Percentiles rank a stretch among this genome's conserved stretches.
phyloP scores from a whole-genome alignment of 1,140 invertebrate genomes.

The Penaeus japonicus region DNA sequence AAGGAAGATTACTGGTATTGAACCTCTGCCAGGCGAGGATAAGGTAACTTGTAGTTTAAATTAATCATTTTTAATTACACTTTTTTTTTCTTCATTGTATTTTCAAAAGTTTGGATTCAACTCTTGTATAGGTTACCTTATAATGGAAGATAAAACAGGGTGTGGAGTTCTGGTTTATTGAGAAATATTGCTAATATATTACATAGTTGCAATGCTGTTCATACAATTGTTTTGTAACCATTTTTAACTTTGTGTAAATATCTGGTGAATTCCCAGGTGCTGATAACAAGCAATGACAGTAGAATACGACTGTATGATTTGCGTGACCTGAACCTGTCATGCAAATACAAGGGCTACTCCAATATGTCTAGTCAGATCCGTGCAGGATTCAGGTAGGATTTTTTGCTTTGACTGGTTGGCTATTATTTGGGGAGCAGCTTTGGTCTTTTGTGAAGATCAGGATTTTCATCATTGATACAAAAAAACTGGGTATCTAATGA shows the following conservation, averaged over 20 bases:
- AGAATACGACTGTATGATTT: slow-evolving; percentile 95
- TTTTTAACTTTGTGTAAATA: neutral
- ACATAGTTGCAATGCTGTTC: too few relatives aligned
- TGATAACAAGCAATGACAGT: slow-evolving; percentile 98
- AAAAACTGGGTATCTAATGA: too few relatives aligned
- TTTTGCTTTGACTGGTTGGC: too few relatives aligned
- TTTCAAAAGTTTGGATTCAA: too few relatives aligned
- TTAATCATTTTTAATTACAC: neutral
- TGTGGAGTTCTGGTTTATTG: too few relatives aligned
- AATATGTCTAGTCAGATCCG: slow-evolving; percentile 98
- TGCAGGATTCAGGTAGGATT: slow-evolving; percentile 79
- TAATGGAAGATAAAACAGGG: too few relatives aligned
- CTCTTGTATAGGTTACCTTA: too few relatives aligned
- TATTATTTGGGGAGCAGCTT: too few relatives aligned
- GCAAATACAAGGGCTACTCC: slow-evolving; percentile 95
- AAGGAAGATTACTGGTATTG: slow-evolving; percentile 95
- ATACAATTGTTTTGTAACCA: neutral
- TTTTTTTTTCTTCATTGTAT: too few relatives aligned
- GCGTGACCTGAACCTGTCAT: slow-evolving; percentile 92
- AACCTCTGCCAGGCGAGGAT: slow-evolving; percentile 94
- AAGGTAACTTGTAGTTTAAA: slow-evolving; percentile 69
- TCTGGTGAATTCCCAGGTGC: slow-evolving; percentile 69
- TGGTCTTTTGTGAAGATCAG: neutral
- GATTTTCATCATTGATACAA: too few relatives aligned
- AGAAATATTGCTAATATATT: too few relatives aligned